A percentile compares a stretch with the other conserved stretches of the same genome.
phyloP scores from a whole-genome alignment of 2,888 invertebrate genomes.

The Rapana venosa region DNA sequence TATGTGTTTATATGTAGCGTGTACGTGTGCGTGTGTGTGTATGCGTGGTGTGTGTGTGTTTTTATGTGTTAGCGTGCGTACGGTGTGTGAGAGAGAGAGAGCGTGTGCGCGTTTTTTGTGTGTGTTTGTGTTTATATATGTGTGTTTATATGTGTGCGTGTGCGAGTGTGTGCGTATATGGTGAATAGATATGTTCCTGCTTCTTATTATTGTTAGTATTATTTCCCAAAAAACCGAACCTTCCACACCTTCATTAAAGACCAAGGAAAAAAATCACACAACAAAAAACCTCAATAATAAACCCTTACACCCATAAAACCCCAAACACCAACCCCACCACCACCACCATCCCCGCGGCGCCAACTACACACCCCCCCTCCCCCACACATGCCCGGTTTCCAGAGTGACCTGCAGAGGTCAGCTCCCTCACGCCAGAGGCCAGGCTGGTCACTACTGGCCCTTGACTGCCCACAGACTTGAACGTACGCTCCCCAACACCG shows the following conservation, averaged over 20 bases:
- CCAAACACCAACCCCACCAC: not conserved
- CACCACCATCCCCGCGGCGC: not conserved
- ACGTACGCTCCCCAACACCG: not conserved
- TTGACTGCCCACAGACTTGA: not conserved
- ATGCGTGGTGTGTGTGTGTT: too few relatives aligned
- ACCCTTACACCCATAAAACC: not conserved
- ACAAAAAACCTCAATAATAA: not conserved
- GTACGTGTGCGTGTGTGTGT: not conserved
- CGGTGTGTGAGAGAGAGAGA: too few relatives aligned
- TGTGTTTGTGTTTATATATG: not conserved
- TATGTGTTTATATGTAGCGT: not conserved
- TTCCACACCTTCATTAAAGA: not conserved
- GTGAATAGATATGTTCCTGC: too few relatives aligned
- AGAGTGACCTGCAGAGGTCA: not conserved
- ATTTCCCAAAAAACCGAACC: not conserved
- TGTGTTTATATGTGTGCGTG: not conserved
- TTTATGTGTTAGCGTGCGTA: too few relatives aligned
- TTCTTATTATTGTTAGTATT: not conserved
- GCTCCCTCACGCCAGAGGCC: not conserved
- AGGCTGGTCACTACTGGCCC: not conserved
- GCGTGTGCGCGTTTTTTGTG: too few relatives aligned
- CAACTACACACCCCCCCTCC: not conserved
- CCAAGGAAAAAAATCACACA: not conserved
- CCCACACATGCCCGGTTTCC: not conserved
- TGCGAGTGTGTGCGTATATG: not conserved